Evolutionary conservation across 2,797 vertebrate species (phyloP).

Genomic region (Rhodeus uyekii): DNA sequence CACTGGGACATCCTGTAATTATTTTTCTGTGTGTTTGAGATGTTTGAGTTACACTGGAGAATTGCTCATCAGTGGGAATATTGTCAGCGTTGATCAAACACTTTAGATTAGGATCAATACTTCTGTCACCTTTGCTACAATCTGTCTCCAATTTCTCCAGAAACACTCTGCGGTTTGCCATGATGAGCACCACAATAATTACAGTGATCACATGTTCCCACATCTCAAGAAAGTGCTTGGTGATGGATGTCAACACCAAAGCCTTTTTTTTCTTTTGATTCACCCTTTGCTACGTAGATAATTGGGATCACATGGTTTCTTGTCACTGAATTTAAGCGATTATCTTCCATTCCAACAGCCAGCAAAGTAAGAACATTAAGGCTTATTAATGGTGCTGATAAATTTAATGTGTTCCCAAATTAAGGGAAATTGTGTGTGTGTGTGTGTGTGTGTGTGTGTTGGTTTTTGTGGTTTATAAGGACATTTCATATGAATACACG

Average conservation of each 20-base stretch:
- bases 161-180: slow-evolving; percentile 6
- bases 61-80: slow-evolving; percentile 23
- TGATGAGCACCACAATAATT: background rate
- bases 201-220: slow-evolving; percentile 25
- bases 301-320: slow-evolving; percentile 45
- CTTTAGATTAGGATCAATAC: slow-evolving; percentile 28
- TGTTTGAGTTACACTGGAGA: slow-evolving; percentile 16
- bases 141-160: slow-evolving; percentile 10
- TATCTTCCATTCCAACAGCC: slow-evolving; percentile 41
- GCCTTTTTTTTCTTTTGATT: slow-evolving; percentile 15
- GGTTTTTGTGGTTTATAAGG: no score
- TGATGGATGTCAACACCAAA: slow-evolving; percentile 41
- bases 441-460: no score
- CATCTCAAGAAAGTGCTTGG: slow-evolving; percentile 9
- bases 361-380: background rate
- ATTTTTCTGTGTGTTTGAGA: slow-evolving; percentile 19
- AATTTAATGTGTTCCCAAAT: no score
- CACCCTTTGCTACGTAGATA: slow-evolving; percentile 34
- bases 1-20: slow-evolving; percentile 1
- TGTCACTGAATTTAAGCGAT: slow-evolving; percentile 49
- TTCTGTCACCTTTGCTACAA: slow-evolving; percentile 19
- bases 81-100: slow-evolving; percentile 17
- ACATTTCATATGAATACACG: no score
- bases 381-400: slow-evolving; percentile 44
- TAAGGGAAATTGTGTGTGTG: no score